Evolutionary conservation across 2,113 vertebrate species (phyloP).

Genomic region (Reinhardtius hippoglossoides): DNA sequence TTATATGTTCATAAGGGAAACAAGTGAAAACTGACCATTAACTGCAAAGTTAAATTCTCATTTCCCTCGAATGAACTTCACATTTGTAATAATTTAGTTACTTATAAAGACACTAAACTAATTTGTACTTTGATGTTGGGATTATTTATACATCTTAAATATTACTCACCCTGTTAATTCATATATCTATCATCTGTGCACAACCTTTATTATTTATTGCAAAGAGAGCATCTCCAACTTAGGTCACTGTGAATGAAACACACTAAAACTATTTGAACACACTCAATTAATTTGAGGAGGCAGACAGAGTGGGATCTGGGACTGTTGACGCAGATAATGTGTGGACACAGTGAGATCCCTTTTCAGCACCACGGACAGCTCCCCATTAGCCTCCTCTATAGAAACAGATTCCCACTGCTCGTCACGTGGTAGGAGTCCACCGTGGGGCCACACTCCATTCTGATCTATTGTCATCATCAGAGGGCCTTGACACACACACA

Average conservation of each 20-base stretch:
- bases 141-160: too few relatives aligned
- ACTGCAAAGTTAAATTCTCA: too few relatives aligned
- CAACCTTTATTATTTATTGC: neutral
- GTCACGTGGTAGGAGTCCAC: neutral
- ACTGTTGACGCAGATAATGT: neutral
- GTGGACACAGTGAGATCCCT: neutral
- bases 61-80: neutral
- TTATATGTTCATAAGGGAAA: neutral
- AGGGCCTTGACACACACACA: conserved; percentile 5
- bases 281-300: neutral
- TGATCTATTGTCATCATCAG: neutral
- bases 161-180: neutral
- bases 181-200: neutral
- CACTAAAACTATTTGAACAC: neutral
- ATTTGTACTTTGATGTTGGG: too few relatives aligned
- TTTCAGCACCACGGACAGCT: conserved; percentile 23
- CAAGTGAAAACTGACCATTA: too few relatives aligned
- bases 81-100: too few relatives aligned
- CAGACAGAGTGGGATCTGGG: neutral
- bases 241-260: neutral
- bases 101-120: too few relatives aligned
- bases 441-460: neutral
- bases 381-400: neutral
- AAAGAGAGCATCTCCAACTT: neutral
- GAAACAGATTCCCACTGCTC: too few relatives aligned